Base-by-base conservation (phyloP, 2,888 invertebrate genomes). In the Hydropsyche betteni region DNA sequence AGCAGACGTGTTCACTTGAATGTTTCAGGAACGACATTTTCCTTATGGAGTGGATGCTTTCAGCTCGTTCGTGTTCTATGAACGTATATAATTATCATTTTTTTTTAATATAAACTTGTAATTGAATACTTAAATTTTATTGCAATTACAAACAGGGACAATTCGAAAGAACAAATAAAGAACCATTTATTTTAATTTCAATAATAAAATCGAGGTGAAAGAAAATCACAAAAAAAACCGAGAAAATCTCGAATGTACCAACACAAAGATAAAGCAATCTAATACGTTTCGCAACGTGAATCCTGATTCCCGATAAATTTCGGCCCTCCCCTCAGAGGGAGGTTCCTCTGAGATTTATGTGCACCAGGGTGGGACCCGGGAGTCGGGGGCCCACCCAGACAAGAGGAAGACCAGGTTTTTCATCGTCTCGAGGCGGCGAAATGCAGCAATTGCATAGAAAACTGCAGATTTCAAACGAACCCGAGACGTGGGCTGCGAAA, bases 1-100 rank as follows among this genome's bases (percentile, higher is more conserved):
- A 64, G 64, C 64, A 64, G 64, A 64, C 34, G 36, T 36, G 64
- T 36, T 64, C 64, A 64, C 64, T 64, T 36, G 64, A 64, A 61
- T 64, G 34, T 64, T 64, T 10, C 64, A 16, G 14, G 12, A n/a
- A 55, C 55, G 8, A 55, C n/a, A 51, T 8, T n/a, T 51, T 16
- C 44, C 10, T 44, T 44, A 8, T 10, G 44, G 10, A 44, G 44
- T 44, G 10, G 7, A 4, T 10, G 7, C 10, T 44, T 44, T 44
- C 44, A 44, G 44, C 44, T 44, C 44, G 6, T 44, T 44, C 44
- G 10, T 14, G 10, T 55, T 55, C 16, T 10, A n/a, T 55, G 55
- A 10, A 55, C 16, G 34, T 64, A 64, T 61, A 55, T 61, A 61
- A 24, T 24, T 51, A 51, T 51, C 8, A 24, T 24, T 2, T 24